Conservation (phyloP, 2,113 vertebrate species). For the Dromaius novaehollandiae region DNA sequence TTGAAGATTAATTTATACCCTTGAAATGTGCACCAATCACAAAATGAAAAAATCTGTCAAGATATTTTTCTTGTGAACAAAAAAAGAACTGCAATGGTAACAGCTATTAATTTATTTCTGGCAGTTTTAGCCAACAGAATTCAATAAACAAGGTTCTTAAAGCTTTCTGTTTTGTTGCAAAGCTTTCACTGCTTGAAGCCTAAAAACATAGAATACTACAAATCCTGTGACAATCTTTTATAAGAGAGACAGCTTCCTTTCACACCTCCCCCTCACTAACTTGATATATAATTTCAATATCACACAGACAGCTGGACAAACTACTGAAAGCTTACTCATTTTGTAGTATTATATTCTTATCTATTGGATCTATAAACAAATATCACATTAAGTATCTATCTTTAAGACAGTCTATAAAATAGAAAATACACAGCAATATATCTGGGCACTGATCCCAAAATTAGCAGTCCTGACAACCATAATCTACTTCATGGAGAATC, state of each 20-base stretch:
- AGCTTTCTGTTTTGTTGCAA: slow-evolving; percentile 43
- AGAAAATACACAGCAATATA: neutral
- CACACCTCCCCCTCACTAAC: neutral
- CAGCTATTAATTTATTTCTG: slow-evolving; percentile 75
- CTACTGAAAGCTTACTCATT: neutral
- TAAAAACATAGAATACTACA: slow-evolving; percentile 6
- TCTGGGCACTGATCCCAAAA: neutral
- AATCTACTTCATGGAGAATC: neutral
- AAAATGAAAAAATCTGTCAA: slow-evolving; percentile 80
- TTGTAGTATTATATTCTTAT: neutral
- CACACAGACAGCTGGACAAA: neutral
- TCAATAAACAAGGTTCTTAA: slow-evolving; percentile 69
- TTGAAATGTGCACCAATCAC: slow-evolving; percentile 78
- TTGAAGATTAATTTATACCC: slow-evolving; percentile 82
- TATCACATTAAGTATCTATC: neutral
- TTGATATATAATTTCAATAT: neutral
- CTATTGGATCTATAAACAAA: neutral
- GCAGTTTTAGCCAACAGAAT: slow-evolving; percentile 70
- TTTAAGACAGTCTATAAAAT: neutral
- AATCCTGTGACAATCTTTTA: neutral
- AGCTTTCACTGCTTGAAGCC: slow-evolving; percentile 18
- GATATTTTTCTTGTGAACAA: slow-evolving; percentile 78
- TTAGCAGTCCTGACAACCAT: neutral
- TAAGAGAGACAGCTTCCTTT: neutral
- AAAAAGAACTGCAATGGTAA: slow-evolving; percentile 61